Base-by-base conservation (phyloP, 2,797 vertebrate genomes). In the Orestias chungarensis region DNA sequence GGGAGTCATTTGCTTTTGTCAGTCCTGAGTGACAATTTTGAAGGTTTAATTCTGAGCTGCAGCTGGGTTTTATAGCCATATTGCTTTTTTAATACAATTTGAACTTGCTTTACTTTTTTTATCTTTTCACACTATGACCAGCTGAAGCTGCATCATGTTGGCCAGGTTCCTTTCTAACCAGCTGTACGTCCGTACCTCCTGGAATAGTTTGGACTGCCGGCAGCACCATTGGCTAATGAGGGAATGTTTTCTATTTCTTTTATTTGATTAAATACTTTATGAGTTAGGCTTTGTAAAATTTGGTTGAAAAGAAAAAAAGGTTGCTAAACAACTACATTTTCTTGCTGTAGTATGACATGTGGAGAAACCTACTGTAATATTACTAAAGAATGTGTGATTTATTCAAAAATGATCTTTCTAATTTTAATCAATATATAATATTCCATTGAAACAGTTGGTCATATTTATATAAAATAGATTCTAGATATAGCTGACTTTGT, bases 131-230 rank as follows among this genome's bases (percentile, higher is more conserved):
- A 75, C 80, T 50, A n/a, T 44, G 44, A 31, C 42, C 52, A 66
- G n/a, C 75, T 64, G 23, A 73, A 74, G 54, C 71, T 18, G 77
- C 71, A 71, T 86, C 72, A 78, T 77, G 81, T 85, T 82, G 84
- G 66, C 66, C 57, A 64, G 74, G 73, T 83, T 78, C 78, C 82
- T 83, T 76, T 73, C 68, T 80, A 74, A 68, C 83, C 87, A 91
- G 88, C 88, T 89, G 88, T 44, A 52, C 49, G 71, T 73, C 74
- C 44, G 3, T 76, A 91, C 88, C 84, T 88, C 89, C 88, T 86
- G 66, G 86, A 84, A 89, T n/a, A 75, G 73, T 87, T 23, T 80
- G 74, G 87, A 82, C 81, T 82, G 81, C 76, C 61, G 84, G 75
- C 59, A 77, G 67, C 65, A 76, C 76, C 74, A 61, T 52, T 64